Evolutionary conservation across 2,113 vertebrate species (phyloP), one percentile per base, ranked within the genome.

Genomic region (Zonotrichia leucophrys): DNA sequence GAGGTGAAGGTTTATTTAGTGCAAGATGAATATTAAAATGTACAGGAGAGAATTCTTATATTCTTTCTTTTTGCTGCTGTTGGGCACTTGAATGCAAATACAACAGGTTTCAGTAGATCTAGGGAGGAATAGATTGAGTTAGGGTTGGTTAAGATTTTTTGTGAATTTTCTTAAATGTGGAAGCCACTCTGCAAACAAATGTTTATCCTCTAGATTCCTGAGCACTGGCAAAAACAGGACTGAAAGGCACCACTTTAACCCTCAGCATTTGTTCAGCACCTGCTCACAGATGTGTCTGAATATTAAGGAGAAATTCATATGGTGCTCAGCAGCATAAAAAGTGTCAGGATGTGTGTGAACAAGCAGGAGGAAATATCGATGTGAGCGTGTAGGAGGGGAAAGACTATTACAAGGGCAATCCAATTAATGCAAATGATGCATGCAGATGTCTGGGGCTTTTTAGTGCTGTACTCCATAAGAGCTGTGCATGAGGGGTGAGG

Each of bases 351-450:
- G 68, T 70, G 73, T 6, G 35, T 92, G 94, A 92, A 87, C 74
- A 91, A 93, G 89, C 87, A 87, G 83, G 83, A 89, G 78, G 89
- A 94, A 93, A 81, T 92, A 83, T 49, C 69, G 62, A 86, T 27
- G 55, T 60, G 94, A 83, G 37, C 31, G 2, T 84, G 87, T 89
- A 49, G 91, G 87, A 92, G 95, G 89, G 63, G 70, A 76, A 83
- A 81, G 87, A 55, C 69, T 35, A 69, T 90, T 95, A 90, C 87
- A 77, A 90, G 91, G 82, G 75, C 84, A 96, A 90, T 90, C 70
- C 70, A 92, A 83, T 95, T 95, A 96, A 93, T 96, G 91, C 90
- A 89, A 95, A 96, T 82, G 91, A 87, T 93, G 86, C 83, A 92
- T 83, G 88, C 82, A 82, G 78, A 60, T 83, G 59, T 70, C 85